These are phyloP conservation scores for Otolemur crassicaudatus DNA, from an alignment of 2,797 vertebrate genomes.

Conservation along the genomic window DNA sequence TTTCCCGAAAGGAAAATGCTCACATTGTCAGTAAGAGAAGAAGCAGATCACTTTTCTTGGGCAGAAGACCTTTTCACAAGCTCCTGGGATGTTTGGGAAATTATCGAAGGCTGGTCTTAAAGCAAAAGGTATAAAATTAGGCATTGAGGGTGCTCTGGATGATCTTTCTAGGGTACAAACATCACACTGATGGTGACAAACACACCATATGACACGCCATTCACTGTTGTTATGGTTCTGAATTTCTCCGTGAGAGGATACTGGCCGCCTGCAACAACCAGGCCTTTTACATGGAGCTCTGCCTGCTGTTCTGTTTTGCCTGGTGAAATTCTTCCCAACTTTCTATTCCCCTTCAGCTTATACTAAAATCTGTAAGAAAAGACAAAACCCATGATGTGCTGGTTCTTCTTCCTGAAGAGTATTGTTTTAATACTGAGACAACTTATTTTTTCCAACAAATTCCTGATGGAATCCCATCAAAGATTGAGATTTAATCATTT, in stretches of 20 bases:
- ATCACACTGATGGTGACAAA: background rate
- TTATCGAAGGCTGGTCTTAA: background rate
- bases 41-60: background rate
- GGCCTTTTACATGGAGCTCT: background rate
- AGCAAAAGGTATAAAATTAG: background rate
- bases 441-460: background rate
- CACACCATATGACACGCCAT: background rate
- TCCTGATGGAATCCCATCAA: background rate
- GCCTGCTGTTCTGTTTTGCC: slow-evolving; percentile 9
- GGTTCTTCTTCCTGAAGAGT: background rate
- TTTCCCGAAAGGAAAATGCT: slow-evolving; percentile 9
- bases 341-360: slow-evolving; percentile 16
- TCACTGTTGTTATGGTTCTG: background rate
- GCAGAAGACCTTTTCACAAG: background rate
- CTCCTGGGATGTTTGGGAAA: background rate
- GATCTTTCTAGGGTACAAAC: background rate
- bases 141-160: rapidly evolving
- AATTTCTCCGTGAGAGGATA: background rate
- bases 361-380: background rate
- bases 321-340: background rate
- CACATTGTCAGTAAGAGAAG: background rate
- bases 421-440: background rate
- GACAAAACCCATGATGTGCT: background rate
- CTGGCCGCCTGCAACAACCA: background rate
- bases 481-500: background rate